Conservation (phyloP, 2,797 vertebrate species). For the Falco columbarius region DNA sequence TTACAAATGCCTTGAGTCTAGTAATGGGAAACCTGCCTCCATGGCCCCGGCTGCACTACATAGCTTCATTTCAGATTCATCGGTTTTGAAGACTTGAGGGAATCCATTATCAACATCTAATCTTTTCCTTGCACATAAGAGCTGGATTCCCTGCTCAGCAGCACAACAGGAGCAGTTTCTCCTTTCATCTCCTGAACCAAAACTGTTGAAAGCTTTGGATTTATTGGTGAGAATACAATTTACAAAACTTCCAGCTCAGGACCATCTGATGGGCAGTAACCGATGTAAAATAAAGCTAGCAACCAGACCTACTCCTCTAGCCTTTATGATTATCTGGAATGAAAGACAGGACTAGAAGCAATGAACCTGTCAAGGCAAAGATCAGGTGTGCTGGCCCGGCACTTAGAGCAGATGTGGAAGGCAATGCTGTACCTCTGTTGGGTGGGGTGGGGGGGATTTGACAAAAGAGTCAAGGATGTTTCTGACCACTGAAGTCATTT, state of each 20-base stretch:
- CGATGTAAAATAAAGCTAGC: neutral
- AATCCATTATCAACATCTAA: neutral
- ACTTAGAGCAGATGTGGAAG: neutral
- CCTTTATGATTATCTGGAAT: neutral
- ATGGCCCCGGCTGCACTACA: neutral
- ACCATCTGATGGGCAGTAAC: neutral
- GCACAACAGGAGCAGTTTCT: neutral
- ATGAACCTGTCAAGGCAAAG: neutral
- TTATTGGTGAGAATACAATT: neutral
- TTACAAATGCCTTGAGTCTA: neutral
- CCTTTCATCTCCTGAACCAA: neutral
- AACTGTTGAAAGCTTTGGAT: neutral
- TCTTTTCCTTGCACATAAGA: neutral
- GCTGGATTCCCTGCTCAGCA: neutral
- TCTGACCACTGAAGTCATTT: neutral
- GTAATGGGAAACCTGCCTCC: neutral
- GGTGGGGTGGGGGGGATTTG: accelerated
- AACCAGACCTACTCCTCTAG: neutral
- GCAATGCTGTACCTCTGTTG: neutral
- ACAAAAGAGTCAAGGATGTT: neutral
- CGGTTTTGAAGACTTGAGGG: neutral
- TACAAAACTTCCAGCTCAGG: neutral
- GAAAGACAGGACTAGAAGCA: neutral
- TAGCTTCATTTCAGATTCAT: neutral
- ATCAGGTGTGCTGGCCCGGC: neutral